Evolutionary conservation across 92 coral and sea anemone genomes (phyloP).

Genomic region (Pocillopora meandrina): DNA sequence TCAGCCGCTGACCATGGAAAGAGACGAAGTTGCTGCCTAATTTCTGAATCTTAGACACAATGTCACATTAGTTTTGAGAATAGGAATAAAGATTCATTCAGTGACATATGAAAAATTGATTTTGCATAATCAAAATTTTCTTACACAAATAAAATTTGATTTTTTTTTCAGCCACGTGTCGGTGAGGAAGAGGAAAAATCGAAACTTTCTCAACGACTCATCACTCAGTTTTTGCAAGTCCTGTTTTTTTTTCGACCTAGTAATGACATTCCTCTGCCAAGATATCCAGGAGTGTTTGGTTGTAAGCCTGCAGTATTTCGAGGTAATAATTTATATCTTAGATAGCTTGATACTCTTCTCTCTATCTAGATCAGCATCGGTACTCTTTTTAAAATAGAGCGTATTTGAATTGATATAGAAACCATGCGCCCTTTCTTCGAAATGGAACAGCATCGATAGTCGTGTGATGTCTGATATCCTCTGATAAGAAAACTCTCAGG

Average conservation of each 20-base stretch:
- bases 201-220: not conserved
- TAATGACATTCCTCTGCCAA: not conserved
- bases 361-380: not conserved
- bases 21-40: no score
- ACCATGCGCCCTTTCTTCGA: not conserved
- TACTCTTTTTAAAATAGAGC: not conserved
- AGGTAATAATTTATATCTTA: not conserved
- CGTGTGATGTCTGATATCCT: no score
- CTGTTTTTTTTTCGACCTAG: not conserved
- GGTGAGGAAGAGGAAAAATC: not conserved
- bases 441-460: no score
- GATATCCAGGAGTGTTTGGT: constrained; percentile 1
- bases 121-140: no score
- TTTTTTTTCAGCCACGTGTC: not conserved
- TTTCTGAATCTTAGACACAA: no score
- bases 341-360: not conserved
- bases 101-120: no score
- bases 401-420: no score
- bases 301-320: constrained; percentile 3
- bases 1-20: no score
- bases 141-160: no score
- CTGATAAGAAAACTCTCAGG: no score
- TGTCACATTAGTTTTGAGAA: no score
- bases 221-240: not conserved
- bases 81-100: no score